These are phyloP conservation scores for Hesperophylax magnus DNA, from an alignment of 1,140 invertebrate species.

Conservation along the genomic window DNA sequence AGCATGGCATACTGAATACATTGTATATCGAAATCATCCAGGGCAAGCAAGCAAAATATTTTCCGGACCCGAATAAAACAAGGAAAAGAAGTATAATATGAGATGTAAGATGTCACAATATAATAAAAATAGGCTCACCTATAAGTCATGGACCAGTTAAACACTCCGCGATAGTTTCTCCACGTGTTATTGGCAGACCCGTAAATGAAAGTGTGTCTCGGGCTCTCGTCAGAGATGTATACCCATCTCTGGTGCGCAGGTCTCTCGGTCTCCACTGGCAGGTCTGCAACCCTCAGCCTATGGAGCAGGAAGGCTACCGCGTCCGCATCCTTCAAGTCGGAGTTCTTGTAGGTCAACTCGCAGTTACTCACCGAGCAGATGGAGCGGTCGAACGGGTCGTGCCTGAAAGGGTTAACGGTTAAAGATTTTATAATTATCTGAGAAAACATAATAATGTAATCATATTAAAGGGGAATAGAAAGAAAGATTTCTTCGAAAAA, in stretches of 20 bases:
- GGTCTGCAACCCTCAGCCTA: constrained; percentile 60
- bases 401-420: constrained; percentile 53
- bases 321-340: constrained; percentile 67
- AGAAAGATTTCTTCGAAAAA: too few species aligned
- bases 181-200: constrained; percentile 57
- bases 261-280: constrained; percentile 50
- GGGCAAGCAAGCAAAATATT: too few species aligned
- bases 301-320: constrained; percentile 75
- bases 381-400: constrained; percentile 68
- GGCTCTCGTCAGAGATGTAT: constrained; percentile 75
- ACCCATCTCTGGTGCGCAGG: constrained; percentile 73
- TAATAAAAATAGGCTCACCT: constrained; percentile 58
- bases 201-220: constrained; percentile 69
- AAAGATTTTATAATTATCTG: too few species aligned
- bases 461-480: too few species aligned
- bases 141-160: constrained; percentile 74
- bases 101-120: too few species aligned
- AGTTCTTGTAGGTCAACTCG: constrained; percentile 67
- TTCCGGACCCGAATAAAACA: too few species aligned
- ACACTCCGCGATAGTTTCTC: constrained; percentile 70
- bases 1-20: too few species aligned
- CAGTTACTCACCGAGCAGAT: constrained; percentile 73
- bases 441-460: too few species aligned
- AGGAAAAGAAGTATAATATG: too few species aligned
- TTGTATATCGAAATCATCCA: too few species aligned